phyloP scores from a whole-genome alignment of 2,113 vertebrate species.

The Lynx canadensis region DNA sequence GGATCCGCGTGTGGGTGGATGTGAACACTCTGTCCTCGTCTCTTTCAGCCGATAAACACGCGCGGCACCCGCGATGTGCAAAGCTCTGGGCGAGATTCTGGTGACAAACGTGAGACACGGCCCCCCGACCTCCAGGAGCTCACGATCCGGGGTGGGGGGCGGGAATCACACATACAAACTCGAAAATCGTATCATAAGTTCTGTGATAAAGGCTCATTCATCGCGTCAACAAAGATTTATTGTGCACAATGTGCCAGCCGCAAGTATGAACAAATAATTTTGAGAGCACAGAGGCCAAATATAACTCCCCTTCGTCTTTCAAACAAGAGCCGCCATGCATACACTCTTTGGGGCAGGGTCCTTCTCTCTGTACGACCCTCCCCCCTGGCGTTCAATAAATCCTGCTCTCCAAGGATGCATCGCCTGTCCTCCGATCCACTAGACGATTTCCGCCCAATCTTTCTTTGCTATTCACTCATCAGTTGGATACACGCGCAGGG shows the following conservation, averaged over 20 bases:
- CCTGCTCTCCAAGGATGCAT: not conserved
- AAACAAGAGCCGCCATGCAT: not conserved
- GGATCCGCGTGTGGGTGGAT: accelerated
- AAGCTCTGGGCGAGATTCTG: not conserved
- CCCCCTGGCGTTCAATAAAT: not conserved
- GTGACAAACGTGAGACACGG: not conserved
- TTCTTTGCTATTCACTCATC: not conserved
- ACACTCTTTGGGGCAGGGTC: not conserved
- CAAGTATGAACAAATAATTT: slow-evolving; percentile 61
- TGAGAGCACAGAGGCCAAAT: slow-evolving; percentile 38
- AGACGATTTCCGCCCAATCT: not conserved
- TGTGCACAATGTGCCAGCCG: slow-evolving; percentile 2
- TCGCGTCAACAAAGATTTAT: slow-evolving; percentile 59
- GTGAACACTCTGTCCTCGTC: not conserved
- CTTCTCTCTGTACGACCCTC: not conserved
- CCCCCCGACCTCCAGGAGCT: not conserved
- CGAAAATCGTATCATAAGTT: not conserved
- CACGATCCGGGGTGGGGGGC: not conserved
- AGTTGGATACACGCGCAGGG: not conserved
- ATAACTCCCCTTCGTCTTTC: not conserved
- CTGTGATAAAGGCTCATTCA: slow-evolving; percentile 56
- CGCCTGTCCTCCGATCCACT: not conserved
- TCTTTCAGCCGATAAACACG: not conserved
- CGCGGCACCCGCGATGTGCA: not conserved
- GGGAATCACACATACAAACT: not conserved